A percentile compares a stretch with the other conserved stretches of the same genome.
Evolutionary conservation across 2,888 invertebrate genomes (phyloP).

Genomic region (Troides helena): DNA sequence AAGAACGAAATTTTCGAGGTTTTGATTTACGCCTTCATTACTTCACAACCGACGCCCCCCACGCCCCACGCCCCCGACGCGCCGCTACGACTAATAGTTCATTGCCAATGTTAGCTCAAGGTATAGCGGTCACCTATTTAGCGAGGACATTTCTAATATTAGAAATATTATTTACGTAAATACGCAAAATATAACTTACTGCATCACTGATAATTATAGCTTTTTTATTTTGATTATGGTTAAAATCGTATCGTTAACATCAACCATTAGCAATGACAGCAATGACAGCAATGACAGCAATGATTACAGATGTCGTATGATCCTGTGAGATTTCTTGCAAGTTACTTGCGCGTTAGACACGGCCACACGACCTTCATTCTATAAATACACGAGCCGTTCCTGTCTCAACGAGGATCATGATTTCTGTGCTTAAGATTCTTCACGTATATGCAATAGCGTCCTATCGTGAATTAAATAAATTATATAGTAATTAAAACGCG

Average conservation of each 20-base stretch:
- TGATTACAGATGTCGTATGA: neutral
- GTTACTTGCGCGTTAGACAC: slow-evolving; percentile 1
- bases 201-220: too few relatives aligned
- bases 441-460: neutral
- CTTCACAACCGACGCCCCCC: slow-evolving; percentile 15
- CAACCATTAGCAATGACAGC: neutral
- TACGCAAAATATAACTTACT: too few relatives aligned
- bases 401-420: slow-evolving; percentile 47
- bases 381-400: slow-evolving; percentile 59
- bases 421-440: slow-evolving; percentile 41
- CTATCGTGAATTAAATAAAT: neutral
- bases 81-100: slow-evolving; percentile 25
- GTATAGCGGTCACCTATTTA: slow-evolving; percentile 17
- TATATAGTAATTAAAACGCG: neutral
- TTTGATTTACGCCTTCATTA: slow-evolving; percentile 19
- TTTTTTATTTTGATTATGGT: too few relatives aligned
- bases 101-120: slow-evolving; percentile 27
- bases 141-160: slow-evolving; percentile 2
- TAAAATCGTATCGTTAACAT: neutral
- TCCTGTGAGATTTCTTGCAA: neutral
- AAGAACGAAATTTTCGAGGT: slow-evolving; percentile 29
- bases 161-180: neutral
- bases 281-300: neutral
- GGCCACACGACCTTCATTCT: slow-evolving; percentile 59
- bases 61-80: slow-evolving; percentile 11